These are phyloP conservation scores for Cassiopea andromeda DNA, from an alignment of 30 jellyfish, hydroid and myxozoan genomes.

Conservation along the genomic window DNA sequence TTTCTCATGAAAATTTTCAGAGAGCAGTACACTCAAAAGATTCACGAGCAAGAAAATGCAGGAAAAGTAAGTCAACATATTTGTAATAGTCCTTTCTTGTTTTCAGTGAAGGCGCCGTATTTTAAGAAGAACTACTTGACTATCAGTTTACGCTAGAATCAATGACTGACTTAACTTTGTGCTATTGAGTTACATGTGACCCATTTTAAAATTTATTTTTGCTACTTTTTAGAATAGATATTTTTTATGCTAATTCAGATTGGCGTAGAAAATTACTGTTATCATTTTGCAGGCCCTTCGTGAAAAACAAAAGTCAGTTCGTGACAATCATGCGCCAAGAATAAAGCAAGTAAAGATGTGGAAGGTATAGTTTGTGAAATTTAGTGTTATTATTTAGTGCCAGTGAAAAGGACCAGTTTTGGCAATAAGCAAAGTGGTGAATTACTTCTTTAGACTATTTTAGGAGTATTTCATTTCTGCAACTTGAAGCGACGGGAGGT, in stretches of 20 bases:
- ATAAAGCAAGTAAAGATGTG: constrained; percentile 98
- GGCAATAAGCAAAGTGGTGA: no score
- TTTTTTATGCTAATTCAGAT: no score
- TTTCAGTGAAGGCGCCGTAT: neutral
- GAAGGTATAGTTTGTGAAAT: constrained; percentile 67
- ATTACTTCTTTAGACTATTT: no score
- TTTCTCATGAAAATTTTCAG: constrained; percentile 7
- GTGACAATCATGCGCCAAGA: constrained; percentile 92
- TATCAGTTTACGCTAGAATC: no score
- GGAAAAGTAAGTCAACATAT: constrained; percentile 79
- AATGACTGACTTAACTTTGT: no score
- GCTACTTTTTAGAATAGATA: no score
- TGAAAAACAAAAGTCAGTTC: constrained; percentile 90
- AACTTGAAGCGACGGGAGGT: no score
- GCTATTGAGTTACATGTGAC: no score
- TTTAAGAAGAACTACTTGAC: neutral
- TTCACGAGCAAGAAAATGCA: constrained; percentile 94
- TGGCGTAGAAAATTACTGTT: neutral
- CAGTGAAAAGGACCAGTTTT: neutral
- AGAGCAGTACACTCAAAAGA: constrained; percentile 87
- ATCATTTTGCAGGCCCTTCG: neutral
- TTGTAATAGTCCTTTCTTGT: neutral
- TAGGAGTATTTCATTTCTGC: no score
- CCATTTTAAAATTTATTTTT: no score
- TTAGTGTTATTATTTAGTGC: neutral